Percentiles rank a stretch among this genome's conserved stretches.
Conservation (phyloP, 2,797 vertebrate species). For the Betta splendens region DNA sequence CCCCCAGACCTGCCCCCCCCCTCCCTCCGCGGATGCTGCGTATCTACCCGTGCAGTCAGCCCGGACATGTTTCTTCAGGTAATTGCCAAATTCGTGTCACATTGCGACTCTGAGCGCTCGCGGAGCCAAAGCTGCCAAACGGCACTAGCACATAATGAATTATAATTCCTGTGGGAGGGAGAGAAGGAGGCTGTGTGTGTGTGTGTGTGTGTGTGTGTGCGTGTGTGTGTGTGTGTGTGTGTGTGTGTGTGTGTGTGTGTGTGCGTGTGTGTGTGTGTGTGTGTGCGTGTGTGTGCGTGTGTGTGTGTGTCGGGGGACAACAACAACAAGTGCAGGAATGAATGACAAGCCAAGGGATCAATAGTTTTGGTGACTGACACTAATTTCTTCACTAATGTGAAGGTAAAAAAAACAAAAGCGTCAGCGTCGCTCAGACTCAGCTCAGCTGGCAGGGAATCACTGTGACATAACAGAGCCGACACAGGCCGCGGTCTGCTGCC, state of each 20-base stretch:
- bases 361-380: slow-evolving; percentile 27
- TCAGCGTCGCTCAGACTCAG: slow-evolving; percentile 49
- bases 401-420: slow-evolving; percentile 33
- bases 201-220: slow-evolving; percentile 7
- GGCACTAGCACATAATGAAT: slow-evolving; percentile 64
- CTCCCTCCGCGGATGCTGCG: slow-evolving; percentile 24
- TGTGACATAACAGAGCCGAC: slow-evolving; percentile 39
- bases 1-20: slow-evolving; percentile 1
- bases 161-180: slow-evolving; percentile 58
- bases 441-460: slow-evolving; percentile 36
- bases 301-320: no score
- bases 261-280: slow-evolving; percentile 10
- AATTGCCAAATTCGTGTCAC: slow-evolving; percentile 68
- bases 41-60: slow-evolving; percentile 16
- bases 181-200: slow-evolving; percentile 15
- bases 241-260: slow-evolving; percentile 24
- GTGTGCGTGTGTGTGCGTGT: slow-evolving; percentile 4
- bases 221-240: slow-evolving; percentile 7
- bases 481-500: slow-evolving; percentile 20
- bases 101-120: slow-evolving; percentile 57
- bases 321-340: slow-evolving; percentile 59
- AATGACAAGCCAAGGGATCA: slow-evolving; percentile 34
- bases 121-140: slow-evolving; percentile 57
- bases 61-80: slow-evolving; percentile 45
- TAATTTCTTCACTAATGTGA: slow-evolving; percentile 31